Conservation (phyloP, 1,140 invertebrate genomes). For the Phortica variegata region DNA sequence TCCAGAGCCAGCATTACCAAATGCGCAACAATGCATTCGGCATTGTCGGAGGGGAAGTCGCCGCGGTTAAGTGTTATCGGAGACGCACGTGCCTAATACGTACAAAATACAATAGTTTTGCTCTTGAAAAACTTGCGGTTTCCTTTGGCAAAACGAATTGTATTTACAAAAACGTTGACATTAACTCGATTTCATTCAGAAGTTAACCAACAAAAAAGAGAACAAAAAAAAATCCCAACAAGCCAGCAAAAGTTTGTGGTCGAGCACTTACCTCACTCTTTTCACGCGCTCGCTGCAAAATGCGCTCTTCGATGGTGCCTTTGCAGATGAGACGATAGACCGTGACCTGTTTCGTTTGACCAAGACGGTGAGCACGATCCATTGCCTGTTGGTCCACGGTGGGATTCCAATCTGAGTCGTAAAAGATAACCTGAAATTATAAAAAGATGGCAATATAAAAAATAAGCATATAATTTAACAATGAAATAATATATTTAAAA, state of each 20-base stretch:
- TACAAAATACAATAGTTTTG: slow-evolving; percentile 29
- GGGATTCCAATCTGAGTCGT: slow-evolving; percentile 99
- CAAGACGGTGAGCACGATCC: slow-evolving; percentile 86
- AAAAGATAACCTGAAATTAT: slow-evolving; percentile 87
- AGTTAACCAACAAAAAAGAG: no score
- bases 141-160: slow-evolving; percentile 18
- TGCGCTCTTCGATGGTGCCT: slow-evolving; percentile 88
- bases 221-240: no score
- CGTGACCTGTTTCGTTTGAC: slow-evolving; percentile 89
- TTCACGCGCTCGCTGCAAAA: slow-evolving; percentile 83
- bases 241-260: no score
- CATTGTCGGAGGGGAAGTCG: slow-evolving; percentile 2
- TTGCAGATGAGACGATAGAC: slow-evolving; percentile 90
- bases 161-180: background rate
- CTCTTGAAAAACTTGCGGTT: slow-evolving; percentile 37
- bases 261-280: slow-evolving; percentile 76
- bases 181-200: background rate
- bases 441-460: background rate
- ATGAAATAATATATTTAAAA: no score
- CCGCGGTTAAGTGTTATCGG: slow-evolving; percentile 20
- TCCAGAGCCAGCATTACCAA: slow-evolving; percentile 29
- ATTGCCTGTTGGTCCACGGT: slow-evolving; percentile 94
- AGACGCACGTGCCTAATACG: slow-evolving; percentile 54
- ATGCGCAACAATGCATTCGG: slow-evolving; percentile 41
- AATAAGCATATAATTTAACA: background rate